Base-by-base conservation (phyloP, 2,888 invertebrate species). In the Holacanthella duospinosa region DNA sequence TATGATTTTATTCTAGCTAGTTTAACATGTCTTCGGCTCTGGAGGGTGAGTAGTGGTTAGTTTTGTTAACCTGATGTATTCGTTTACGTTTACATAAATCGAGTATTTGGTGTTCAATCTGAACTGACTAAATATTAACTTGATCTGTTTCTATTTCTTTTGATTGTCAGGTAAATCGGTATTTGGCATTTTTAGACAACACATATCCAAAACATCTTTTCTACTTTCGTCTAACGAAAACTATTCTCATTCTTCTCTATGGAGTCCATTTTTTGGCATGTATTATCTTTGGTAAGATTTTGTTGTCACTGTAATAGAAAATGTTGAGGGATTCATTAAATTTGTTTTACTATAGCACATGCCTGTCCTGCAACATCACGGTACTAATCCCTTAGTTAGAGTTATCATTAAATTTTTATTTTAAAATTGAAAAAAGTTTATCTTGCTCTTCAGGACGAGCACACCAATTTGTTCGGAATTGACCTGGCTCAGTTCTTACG, bases 211-310 rank as follows among this genome's bases (percentile, higher is more conserved):
- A 66, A 16, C 25, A 65, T 12, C 43, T 72, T 1, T 70, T 72
- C 59, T 64, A 57, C 57, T 62, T 68, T 26, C 59, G 72, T 19
- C 53, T 72, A 1, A 28, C 62, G 1, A 66, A 69, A 65, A 70
- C 71, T 3, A 55, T 64, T 16, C 26, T 66, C 6, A 61, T 63
- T n/a, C 56, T 71, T 0, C 1, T 72, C 4, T 68, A 66, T 25
- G 62, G 63, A 9, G 65, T 64, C 12, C 71, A 72, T 63, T 69
- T 69, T 54, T 61, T 72, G 2, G 71, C 72, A 1, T 71, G 71
- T 43, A 65, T 71, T 55, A 59, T 60, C 25, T 72, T 66, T 29
- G 16, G 43, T 2, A 29, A 69, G 2, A 69, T n/a, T n/a, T n/a
- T n/a, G n/a, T n/a, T n/a, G n/a, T n/a, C n/a, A 36, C 36, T 36